A percentile compares a stretch with the other conserved stretches of the same genome.
Conservation (phyloP, 2,113 vertebrate genomes). For the Salvator merianae region DNA sequence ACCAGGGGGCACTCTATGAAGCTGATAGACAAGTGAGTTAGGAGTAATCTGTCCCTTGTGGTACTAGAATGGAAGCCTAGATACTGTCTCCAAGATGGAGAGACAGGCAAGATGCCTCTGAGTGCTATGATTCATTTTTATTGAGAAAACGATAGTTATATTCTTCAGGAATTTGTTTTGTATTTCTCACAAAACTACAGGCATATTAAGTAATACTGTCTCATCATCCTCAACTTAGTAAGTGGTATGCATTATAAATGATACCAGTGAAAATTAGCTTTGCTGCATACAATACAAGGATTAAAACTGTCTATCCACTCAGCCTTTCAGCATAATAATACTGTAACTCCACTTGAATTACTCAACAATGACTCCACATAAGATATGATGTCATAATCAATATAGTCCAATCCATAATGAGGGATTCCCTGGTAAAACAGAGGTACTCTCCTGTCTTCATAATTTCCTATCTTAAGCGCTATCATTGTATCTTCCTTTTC, state of each 20-base stretch:
- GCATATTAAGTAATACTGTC: not conserved
- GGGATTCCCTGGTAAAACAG: not conserved
- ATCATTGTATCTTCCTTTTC: slow-evolving; percentile 10
- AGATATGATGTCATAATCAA: slow-evolving; percentile 51
- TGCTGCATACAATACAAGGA: not conserved
- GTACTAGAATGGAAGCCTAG: too few species aligned
- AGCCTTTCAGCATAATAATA: not conserved
- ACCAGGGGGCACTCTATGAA: too few species aligned
- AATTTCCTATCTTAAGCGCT: slow-evolving; percentile 35
- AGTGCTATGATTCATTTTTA: slow-evolving; percentile 4
- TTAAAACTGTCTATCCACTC: not conserved
- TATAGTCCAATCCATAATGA: slow-evolving; percentile 25
- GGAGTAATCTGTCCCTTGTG: too few species aligned
- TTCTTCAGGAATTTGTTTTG: slow-evolving; percentile 17
- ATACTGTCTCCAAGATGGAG: too few species aligned
- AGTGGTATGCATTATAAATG: slow-evolving; percentile 33
- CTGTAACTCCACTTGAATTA: not conserved
- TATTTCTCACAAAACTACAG: not conserved
- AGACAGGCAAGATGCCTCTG: too few species aligned
- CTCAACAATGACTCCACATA: slow-evolving; percentile 31
- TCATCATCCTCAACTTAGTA: slow-evolving; percentile 13
- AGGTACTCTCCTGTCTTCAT: slow-evolving; percentile 28
- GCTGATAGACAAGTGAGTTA: too few species aligned
- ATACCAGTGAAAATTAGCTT: slow-evolving; percentile 24
- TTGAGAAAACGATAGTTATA: not conserved